Base-by-base conservation (phyloP, 2,113 vertebrate genomes). In the Elgaria multicarinata region DNA sequence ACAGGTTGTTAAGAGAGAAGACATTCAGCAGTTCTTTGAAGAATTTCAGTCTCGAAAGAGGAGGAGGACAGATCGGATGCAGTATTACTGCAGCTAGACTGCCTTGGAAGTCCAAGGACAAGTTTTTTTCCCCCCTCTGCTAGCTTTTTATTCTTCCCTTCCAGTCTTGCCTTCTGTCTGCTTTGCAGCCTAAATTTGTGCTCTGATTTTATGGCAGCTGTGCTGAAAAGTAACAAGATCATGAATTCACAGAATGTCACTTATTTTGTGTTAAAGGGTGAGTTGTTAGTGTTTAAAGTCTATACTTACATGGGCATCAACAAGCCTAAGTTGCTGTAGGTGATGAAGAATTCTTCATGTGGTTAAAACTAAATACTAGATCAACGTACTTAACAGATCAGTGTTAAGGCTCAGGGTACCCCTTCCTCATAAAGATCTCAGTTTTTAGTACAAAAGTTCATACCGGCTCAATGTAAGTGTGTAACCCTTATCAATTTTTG, bases 21-120 rank as follows among this genome's bases (percentile, higher is more conserved):
- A 97, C 71, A 98, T 99, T 83, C 97, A 98, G 90, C 96, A 98
- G 88, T 98, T 99, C 96, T 98, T 99, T 66, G 98, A 98, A 93
- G 98, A 98, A 53, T 97, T 99, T 88, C 98, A 97, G 92, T 98
- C 97, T 1, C 97, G 96, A 93, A 99, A 99, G 95, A 97, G 97
- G 76, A 96, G 96, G 85, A 94, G 98, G 86, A 94, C 97, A 85
- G 96, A 98, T 0, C 96, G 97, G 82, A 94, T 98, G 97, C 97
- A 97, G 94, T 98, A 98, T 90, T 98, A 98, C 62, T 98, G 98
- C 86, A 98, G 97, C 94, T 98, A 97, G 94, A 93, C 71, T 31
- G 82, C 69, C 67, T 18, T 16, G 75, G 72, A 66, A 90, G 85
- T 93, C 89, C 71, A 20, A 2, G 75, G 72, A 76, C 85, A 89